A percentile compares a stretch with the other conserved stretches of the same genome.
Evolutionary conservation across 1,140 invertebrate genomes (phyloP).

Genomic region (Campoletis sonorensis): DNA sequence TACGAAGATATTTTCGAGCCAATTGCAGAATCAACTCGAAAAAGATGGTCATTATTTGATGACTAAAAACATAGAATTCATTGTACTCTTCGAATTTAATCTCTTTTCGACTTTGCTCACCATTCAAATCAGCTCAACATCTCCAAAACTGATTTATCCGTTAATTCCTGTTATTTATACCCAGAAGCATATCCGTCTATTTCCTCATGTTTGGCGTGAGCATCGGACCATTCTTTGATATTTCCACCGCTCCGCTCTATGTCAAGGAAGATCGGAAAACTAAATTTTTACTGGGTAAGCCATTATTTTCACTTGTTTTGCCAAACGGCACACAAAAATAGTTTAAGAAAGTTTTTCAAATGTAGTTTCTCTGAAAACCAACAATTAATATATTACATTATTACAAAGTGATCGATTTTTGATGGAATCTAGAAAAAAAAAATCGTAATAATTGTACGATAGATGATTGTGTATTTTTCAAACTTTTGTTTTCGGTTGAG

Average conservation of each 20-base stretch:
- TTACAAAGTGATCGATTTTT: too few species aligned
- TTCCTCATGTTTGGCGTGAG: constrained; percentile 89
- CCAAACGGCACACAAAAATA: too few species aligned
- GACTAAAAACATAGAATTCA: neutral
- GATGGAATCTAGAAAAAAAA: too few species aligned
- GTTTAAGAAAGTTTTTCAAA: too few species aligned
- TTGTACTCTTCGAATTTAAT: neutral
- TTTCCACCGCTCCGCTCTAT: constrained; percentile 73
- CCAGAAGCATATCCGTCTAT: constrained; percentile 86
- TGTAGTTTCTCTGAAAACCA: too few species aligned
- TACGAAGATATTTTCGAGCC: neutral
- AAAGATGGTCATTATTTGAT: neutral
- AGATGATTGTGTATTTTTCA: too few species aligned
- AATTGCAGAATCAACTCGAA: neutral
- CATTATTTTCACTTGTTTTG: neutral
- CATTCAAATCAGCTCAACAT: neutral
- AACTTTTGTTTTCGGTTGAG: too few species aligned
- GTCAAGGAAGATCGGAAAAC: constrained; percentile 71
- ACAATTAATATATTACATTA: too few species aligned
- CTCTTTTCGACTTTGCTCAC: neutral
- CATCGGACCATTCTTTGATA: constrained; percentile 84
- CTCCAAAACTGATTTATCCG: constrained; percentile 60
- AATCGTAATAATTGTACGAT: too few species aligned
- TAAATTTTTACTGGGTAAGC: constrained; percentile 69
- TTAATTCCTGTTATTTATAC: constrained; percentile 62